Evolutionary conservation across 2,888 invertebrate species (phyloP), one percentile per base, ranked within the genome.

Genomic region (Elysia crispata): DNA sequence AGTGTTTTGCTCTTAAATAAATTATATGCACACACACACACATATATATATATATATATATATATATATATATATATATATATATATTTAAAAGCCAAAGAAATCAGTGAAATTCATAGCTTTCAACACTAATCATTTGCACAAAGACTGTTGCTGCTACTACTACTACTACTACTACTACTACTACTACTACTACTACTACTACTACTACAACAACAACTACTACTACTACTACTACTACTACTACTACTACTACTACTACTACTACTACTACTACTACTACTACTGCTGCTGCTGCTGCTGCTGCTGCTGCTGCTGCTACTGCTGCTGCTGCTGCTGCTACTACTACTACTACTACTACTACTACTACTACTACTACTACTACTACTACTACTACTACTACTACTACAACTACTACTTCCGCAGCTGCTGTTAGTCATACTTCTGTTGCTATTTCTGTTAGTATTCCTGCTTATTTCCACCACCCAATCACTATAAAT

Each of bases 101-200:
- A n/a, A n/a, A n/a, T n/a, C n/a, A n/a, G n/a, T n/a, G n/a, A n/a
- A n/a, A n/a, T n/a, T n/a, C n/a, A n/a, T n/a, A n/a, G n/a, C n/a
- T n/a, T n/a, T n/a, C n/a, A n/a, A n/a, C n/a, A n/a, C n/a, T n/a
- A n/a, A 66, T 31, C 18, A 60, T 25, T 60, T 23, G 23, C 25
- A 60, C 62, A 23, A 60, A n/a, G n/a, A 60, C 66, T 66, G 31
- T 31, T 66, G 31, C 66, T 66, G 31, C 66, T 66, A 66, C 66
- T 66, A 66, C 66, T 66, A 66, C 66, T 66, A 66, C 66, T 66
- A 66, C 66, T 66, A 66, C 66, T 66, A 66, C 66, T 70, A 70
- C 31, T 33, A 70, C 31, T 70, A 70, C 31, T 70, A 70, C 31
- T 70, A 70, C 31, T 70, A 70, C 31, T 70, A 70, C 31, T 70